Evolutionary conservation across 2,888 invertebrate species (phyloP), one percentile per base, ranked within the genome.

Genomic region (Deilephila elpenor): DNA sequence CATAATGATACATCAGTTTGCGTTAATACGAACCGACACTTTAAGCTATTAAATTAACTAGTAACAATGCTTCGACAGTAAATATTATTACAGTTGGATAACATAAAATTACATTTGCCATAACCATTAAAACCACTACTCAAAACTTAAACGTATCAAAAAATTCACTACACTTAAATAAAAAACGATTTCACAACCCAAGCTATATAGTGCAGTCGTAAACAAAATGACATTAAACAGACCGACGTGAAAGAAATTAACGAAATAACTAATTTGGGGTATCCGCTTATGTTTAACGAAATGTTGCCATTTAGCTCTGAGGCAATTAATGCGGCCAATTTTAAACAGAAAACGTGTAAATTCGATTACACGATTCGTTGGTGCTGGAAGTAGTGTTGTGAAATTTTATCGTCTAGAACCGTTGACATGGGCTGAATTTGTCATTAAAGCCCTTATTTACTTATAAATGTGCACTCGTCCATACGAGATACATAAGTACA

Each of bases 331-430:
- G 67, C 17, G 44, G 67, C 25, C 67, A 51, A 51, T 25, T 51
- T 67, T 67, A 51, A 11, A 25, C 67, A 20, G 44, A 51, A 25
- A 67, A 67, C 51, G 67, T 67, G 67, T 67, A 44, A 67, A 67
- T 67, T 51, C 67, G 67, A 67, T 67, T 67, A 67, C 67, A 67
- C 67, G 67, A 44, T 44, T 67, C 67, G 67, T 67, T 67, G 20
- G 20, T 37, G 67, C 44, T 51, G 67, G 51, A 67, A 44, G 56
- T 56, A 29, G 60, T 67, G 67, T 6, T 67, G 67, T 67, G 67
- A 67, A 67, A 51, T 25, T 67, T 67, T 67, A 67, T 67, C 44
- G 44, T 67, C 25, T 67, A 25, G 67, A 67, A 67, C 67, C 25
- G 25, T 20, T 67, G 67, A 67, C 44, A 44, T 67, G 44, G 44